Percentiles rank a stretch among this genome's conserved stretches.
phyloP scores from a whole-genome alignment of 2,888 invertebrate species.

The Tolmerus cingulatus region DNA sequence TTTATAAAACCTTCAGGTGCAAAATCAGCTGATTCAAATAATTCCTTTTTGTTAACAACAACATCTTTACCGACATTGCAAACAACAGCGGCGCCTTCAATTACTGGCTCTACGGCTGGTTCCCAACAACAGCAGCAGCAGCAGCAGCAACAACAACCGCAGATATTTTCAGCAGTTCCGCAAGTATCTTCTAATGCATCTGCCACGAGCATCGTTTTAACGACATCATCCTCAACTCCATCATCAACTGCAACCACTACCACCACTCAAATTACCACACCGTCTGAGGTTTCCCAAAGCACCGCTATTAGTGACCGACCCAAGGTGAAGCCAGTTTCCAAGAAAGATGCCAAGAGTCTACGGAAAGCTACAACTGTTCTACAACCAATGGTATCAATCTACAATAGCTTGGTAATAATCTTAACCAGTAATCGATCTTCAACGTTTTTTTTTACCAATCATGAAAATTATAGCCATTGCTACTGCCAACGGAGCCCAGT shows the following conservation, averaged over 20 bases:
- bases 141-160: conserved; percentile 46
- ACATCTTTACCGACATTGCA: conserved; percentile 45
- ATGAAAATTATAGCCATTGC: conserved; percentile 48
- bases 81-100: conserved; percentile 50
- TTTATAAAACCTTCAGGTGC: conserved; percentile 42
- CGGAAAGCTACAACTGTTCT: conserved; percentile 68
- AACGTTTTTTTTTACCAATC: background rate
- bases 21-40: conserved; percentile 42
- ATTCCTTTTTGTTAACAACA: conserved; percentile 46
- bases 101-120: conserved; percentile 55
- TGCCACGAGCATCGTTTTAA: conserved; percentile 41
- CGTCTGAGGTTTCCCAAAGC: conserved; percentile 67
- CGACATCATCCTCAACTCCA: conserved; percentile 43
- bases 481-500: conserved; percentile 53
- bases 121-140: conserved; percentile 51
- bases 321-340: conserved; percentile 81
- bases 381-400: conserved; percentile 63
- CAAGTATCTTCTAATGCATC: conserved; percentile 42
- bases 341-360: conserved; percentile 79
- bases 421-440: background rate
- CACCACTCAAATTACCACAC: conserved; percentile 59
- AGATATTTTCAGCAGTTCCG: conserved; percentile 31
- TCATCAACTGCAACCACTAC: conserved; percentile 33
- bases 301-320: conserved; percentile 85
- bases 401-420: conserved; percentile 60